Evolutionary conservation across 2,113 vertebrate species (phyloP), one percentile per base, ranked within the genome.

Genomic region (Lutjanus erythropterus): DNA sequence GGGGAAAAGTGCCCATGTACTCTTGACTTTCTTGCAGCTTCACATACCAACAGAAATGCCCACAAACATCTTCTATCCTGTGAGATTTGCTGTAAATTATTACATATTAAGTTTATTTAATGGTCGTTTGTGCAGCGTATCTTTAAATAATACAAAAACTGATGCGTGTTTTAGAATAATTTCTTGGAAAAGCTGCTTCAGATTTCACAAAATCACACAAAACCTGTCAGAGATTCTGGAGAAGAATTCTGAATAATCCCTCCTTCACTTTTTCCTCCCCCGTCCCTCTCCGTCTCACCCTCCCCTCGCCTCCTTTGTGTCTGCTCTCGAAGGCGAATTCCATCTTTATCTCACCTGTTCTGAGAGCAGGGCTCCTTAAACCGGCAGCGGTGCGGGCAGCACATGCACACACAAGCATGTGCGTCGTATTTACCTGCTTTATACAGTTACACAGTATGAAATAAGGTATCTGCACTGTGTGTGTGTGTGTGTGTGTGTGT

Each of bases 261-360:
- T 41, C 19, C 56, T 37, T 21, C n/a, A n/a, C 33, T 9, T 2
- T 23, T 29, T 41, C n/a, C 11, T 5, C 16, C 44, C 11, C 29
- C 53, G 2, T 49, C 15, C 56, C 50, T 25, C 62, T 35, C 53
- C 46, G 47, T 47, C 64, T 27, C 33, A 2, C 4, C 21, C 55
- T 14, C 3, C 14, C 4, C 9, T 58, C n/a, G 12, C 6, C 11
- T 12, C 6, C 15, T 35, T 50, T 75, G 33, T 58, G 49, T 73
- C 18, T 37, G 19, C 8, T 47, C 46, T 50, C 1, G 14, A 58
- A 74, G 41, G n/a, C 56, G 60, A 80, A 86, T 78, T 86, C 87
- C 75, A 78, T 31, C 73, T 82, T 85, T 78, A 78, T 90, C 84
- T 88, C 72, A 74, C 61, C 76, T 83, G 78, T 52, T 53, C 6